Base-by-base conservation (phyloP, 2,888 invertebrate species). In the Euphydryas editha region DNA sequence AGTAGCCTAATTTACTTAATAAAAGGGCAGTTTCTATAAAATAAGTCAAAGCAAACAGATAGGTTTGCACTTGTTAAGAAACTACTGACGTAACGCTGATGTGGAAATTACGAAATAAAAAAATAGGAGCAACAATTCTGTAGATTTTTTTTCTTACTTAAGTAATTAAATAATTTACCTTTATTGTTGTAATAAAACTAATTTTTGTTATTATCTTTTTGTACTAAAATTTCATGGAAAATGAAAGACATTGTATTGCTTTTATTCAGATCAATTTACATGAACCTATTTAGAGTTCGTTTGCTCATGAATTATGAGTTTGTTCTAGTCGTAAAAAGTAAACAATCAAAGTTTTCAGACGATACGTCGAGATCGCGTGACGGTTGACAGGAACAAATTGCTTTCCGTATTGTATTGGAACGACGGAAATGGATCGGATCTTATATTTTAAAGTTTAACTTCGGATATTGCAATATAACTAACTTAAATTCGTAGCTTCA, bases 281-380 rank as follows among this genome's bases (percentile, higher is more conserved):
- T 51, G 42, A n/a, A 51, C 37, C 51, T 60, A 58, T 62, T 62
- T 56, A 57, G 57, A 56, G 49, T 65, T 60, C 55, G 42, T 61
- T 65, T 57, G 56, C 65, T 57, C 60, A 62, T 46, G 56, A 62
- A 62, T 62, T 62, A 62, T 62, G 46, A 57, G 57, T 70, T 62
- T 65, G 65, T 51, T 55, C 36, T 37, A 51, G 66, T 72, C 69
- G 68, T 71, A 76, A 77, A 77, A 75, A 74, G 74, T 76, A 78
- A 67, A 73, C 76, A 78, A 79, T 76, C 74, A 75, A 82, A 83
- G 74, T 84, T 83, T 78, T 72, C 78, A 81, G 80, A 81, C 83
- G 64, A 74, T 73, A 74, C 77, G 69, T 70, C 73, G 74, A 69
- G 65, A 68, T 83, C 76, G 83, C 85, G 85, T 85, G 85, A 75